These are phyloP conservation scores for Pteropus rufus DNA, from an alignment of 2,797 vertebrate genomes.

Conservation along the genomic window DNA sequence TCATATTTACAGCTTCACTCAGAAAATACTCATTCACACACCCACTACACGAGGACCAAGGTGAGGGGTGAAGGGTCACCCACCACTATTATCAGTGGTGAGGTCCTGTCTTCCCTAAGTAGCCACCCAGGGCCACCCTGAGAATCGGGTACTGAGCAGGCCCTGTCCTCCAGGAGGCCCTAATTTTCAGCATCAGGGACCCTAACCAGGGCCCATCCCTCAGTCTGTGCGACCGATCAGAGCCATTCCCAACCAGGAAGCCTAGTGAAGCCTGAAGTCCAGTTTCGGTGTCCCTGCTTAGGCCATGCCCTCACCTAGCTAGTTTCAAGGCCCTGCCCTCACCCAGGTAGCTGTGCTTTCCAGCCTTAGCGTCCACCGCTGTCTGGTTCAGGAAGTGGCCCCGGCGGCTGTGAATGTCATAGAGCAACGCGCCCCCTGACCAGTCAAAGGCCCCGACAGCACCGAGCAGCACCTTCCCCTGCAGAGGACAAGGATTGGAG, in stretches of 20 bases:
- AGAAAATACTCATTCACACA: not conserved
- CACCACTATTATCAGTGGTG: not conserved
- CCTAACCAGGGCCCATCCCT: not conserved
- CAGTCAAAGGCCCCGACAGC: slow-evolving; percentile 86
- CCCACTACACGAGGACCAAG: not conserved
- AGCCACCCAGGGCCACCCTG: not conserved
- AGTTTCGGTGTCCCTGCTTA: not conserved
- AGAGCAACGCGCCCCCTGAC: slow-evolving; percentile 85
- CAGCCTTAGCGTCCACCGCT: not conserved
- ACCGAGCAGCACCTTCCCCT: slow-evolving; percentile 83
- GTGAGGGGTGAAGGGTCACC: not conserved
- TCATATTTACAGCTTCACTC: not conserved
- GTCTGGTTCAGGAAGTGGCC: slow-evolving; percentile 83
- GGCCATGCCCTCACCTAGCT: not conserved
- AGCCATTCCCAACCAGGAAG: not conserved
- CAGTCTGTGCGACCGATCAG: not conserved
- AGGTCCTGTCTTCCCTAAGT: not conserved
- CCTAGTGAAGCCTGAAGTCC: not conserved
- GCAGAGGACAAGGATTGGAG: not conserved
- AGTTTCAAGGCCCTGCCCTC: not conserved
- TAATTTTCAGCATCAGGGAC: not conserved
- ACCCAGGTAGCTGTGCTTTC: slow-evolving; percentile 84
- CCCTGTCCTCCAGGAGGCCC: not conserved
- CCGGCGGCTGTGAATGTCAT: not conserved
- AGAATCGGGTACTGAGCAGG: not conserved